Evolutionary conservation across 2,888 invertebrate species (phyloP), one percentile per base, ranked within the genome.

Genomic region (Pantelozetes paolii): DNA sequence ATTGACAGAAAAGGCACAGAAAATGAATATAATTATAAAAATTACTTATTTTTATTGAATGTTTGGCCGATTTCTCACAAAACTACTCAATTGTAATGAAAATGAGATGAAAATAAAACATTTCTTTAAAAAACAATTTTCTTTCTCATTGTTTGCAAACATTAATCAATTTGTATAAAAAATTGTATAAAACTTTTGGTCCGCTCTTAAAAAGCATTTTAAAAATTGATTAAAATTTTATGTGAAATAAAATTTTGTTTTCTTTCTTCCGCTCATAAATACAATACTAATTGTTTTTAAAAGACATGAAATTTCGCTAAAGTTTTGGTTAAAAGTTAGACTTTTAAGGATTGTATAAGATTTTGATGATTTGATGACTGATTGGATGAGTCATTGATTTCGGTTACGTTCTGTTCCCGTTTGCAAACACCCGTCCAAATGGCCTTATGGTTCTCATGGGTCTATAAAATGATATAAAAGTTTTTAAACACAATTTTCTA

Each of bases 361-460:
- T 36, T 36, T n/a, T 36, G 36, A 30, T 40, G 64, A 64, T 23
- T 64, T 13, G 64, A 64, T 32, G 64, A 64, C 13, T 32, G 3
- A 20, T 62, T 64, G 40, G 64, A 64, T 5, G 64, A n/a, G 13
- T 64, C 62, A 11, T 28, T 15, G 5, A 15, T 18, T 28, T 28
- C 36, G 11, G 36, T 40, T 9, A 32, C 32, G 1, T 15, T 40
- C 40, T 23, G 36, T 5, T 18, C 13, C 20, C 30, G 30, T 18
- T 62, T 64, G 71, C 89, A 89, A 77, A 87, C 86, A 67, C 89
- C 89, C 79, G 86, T 84, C 89, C 89, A 89, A 79, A 87, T 86
- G 76, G 89, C 89, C 82, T 88, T 88, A 76, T 87, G 86, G 80
- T 86, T 86, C 72, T 88, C 86, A 81, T 89, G 89, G 67, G 89